These are phyloP conservation scores for Glandiceps talaboti DNA, from an alignment of 53 echinoderm and acorn worm species.

Conservation along the genomic window DNA sequence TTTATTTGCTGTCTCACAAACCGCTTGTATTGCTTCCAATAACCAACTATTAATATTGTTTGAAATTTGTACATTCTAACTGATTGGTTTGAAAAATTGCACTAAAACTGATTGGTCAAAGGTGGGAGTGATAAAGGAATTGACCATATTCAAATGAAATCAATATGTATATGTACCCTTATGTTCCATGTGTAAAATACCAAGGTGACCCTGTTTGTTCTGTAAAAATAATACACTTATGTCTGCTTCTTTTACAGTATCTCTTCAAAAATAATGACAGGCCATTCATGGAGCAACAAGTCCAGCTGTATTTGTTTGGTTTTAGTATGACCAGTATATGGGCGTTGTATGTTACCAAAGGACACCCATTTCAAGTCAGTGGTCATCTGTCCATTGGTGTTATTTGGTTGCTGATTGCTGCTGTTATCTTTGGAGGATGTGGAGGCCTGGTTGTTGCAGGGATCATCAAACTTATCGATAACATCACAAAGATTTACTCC, in stretches of 20 bases:
- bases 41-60: too few species aligned
- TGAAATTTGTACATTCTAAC: too few species aligned
- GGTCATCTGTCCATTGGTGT: not conserved
- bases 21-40: too few species aligned
- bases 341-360: slow-evolving; percentile 9
- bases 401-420: not conserved
- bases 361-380: not conserved
- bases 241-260: slow-evolving; percentile 7
- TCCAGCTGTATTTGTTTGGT: slow-evolving; percentile 20
- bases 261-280: slow-evolving; percentile 3
- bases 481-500: not conserved
- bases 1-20: too few species aligned
- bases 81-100: too few species aligned
- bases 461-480: not conserved
- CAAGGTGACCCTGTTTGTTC: too few species aligned
- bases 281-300: slow-evolving; percentile 8
- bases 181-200: too few species aligned
- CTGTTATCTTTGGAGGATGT: not conserved
- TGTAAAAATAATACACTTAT: too few species aligned
- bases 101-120: too few species aligned
- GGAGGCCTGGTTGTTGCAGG: not conserved
- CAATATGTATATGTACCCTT: too few species aligned
- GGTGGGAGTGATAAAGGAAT: too few species aligned
- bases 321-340: not conserved
- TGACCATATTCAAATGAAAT: too few species aligned